phyloP scores from a whole-genome alignment of 2,888 invertebrate species.

The Pheosia gnoma region DNA sequence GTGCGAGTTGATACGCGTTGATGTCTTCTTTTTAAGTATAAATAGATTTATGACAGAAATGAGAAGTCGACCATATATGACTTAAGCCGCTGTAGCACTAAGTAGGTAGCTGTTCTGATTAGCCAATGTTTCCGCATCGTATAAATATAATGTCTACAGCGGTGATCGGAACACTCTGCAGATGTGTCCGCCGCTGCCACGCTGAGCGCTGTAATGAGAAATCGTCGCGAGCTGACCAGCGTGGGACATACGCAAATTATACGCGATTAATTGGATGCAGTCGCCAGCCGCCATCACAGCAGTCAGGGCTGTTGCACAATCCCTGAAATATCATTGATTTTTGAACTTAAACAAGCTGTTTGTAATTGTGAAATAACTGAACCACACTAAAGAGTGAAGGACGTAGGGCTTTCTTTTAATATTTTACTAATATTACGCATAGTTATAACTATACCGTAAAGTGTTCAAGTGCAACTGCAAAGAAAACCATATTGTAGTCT shows the following conservation, averaged over 20 bases:
- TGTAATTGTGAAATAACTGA: no score
- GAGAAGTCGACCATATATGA: no score
- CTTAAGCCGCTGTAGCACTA: no score
- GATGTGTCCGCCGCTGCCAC: background rate
- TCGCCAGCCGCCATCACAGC: background rate
- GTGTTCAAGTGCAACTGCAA: no score
- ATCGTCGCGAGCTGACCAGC: background rate
- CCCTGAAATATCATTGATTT: background rate
- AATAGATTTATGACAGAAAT: no score
- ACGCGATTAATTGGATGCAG: background rate
- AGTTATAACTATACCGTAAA: no score
- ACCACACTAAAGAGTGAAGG: no score
- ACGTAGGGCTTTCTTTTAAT: no score
- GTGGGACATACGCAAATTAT: background rate
- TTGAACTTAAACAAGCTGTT: background rate
- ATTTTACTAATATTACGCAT: no score
- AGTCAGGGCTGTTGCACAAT: background rate
- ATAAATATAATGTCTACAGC: background rate
- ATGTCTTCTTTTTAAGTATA: background rate
- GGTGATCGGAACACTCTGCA: background rate
- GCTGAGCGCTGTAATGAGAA: background rate
- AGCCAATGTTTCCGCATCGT: no score
- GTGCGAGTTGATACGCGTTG: background rate
- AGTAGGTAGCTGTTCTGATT: no score
- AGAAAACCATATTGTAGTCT: no score